Conservation (phyloP, 2,888 invertebrate genomes). For the Lithophane socia region DNA sequence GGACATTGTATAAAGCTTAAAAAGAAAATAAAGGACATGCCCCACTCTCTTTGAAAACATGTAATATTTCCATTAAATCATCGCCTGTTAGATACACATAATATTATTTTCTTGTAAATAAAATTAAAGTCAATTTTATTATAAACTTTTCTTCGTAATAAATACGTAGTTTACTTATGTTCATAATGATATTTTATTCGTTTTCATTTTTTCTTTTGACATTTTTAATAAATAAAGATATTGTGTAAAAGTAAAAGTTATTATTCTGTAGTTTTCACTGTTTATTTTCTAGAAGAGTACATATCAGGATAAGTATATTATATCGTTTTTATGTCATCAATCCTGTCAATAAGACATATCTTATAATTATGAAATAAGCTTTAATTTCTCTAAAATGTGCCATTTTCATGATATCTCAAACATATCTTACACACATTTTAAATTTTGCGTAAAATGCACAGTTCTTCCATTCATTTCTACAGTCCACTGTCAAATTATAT, state of each 20-base stretch:
- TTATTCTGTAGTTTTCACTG: conserved; percentile 28
- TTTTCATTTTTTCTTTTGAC: conserved; percentile 35
- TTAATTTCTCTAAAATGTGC: conserved; percentile 77
- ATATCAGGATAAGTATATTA: conserved; percentile 56
- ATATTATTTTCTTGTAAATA: conserved; percentile 42
- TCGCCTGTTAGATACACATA: conserved; percentile 43
- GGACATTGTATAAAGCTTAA: neutral
- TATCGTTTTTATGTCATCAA: conserved; percentile 21
- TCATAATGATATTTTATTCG: conserved; percentile 31
- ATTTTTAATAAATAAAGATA: conserved; percentile 29
- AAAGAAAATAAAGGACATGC: conserved; percentile 15
- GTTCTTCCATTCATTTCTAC: conserved; percentile 70
- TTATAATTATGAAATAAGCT: conserved; percentile 66
- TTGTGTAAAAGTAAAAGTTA: conserved; percentile 11
- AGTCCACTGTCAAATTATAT: conserved; percentile 65
- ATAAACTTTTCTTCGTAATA: conserved; percentile 26
- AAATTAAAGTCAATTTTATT: conserved; percentile 59
- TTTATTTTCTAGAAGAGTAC: conserved; percentile 56
- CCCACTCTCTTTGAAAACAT: conserved; percentile 27
- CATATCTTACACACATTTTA: conserved; percentile 72
- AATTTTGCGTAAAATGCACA: conserved; percentile 62
- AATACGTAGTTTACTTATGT: conserved; percentile 20
- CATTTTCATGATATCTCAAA: conserved; percentile 76
- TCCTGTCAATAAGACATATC: conserved; percentile 39
- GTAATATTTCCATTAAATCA: conserved; percentile 34